These are phyloP conservation scores for Abrostola triplasia DNA, from an alignment of 2,888 invertebrate genomes.

Conservation along the genomic window DNA sequence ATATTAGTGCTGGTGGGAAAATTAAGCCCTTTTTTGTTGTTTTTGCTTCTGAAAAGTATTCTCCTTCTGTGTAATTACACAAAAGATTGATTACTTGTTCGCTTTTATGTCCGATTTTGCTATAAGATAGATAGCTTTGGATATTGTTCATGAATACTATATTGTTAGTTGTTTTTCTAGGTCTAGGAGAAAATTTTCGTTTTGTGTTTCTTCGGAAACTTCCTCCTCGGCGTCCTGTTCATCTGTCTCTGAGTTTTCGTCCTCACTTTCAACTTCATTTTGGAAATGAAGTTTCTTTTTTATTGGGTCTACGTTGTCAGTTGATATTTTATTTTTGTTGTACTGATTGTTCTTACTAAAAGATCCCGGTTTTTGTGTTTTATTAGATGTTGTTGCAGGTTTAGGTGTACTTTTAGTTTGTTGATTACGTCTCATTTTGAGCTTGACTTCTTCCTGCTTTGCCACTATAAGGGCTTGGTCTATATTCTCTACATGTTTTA, in stretches of 20 bases:
- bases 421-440: constrained; percentile 8
- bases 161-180: constrained; percentile 13
- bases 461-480: constrained; percentile 46
- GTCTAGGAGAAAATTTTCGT: constrained; percentile 40
- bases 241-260: neutral
- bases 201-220: constrained; percentile 5
- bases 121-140: constrained; percentile 18
- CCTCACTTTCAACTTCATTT: neutral
- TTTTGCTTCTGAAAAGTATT: constrained; percentile 31
- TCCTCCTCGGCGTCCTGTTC: constrained; percentile 5
- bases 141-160: constrained; percentile 37
- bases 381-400: neutral
- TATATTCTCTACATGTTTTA: constrained; percentile 36
- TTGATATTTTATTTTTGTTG: constrained; percentile 13
- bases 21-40: constrained; percentile 34
- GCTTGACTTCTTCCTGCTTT: constrained; percentile 50
- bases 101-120: constrained; percentile 26
- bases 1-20: constrained; percentile 36
- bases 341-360: neutral
- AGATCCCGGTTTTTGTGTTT: neutral
- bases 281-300: constrained; percentile 23
- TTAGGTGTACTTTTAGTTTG: constrained; percentile 4
- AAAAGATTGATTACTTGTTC: constrained; percentile 46
- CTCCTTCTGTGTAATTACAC: constrained; percentile 42
- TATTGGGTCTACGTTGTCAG: neutral